Base-by-base conservation (phyloP, 2,113 vertebrate genomes). In the Pygathrix nemaeus region DNA sequence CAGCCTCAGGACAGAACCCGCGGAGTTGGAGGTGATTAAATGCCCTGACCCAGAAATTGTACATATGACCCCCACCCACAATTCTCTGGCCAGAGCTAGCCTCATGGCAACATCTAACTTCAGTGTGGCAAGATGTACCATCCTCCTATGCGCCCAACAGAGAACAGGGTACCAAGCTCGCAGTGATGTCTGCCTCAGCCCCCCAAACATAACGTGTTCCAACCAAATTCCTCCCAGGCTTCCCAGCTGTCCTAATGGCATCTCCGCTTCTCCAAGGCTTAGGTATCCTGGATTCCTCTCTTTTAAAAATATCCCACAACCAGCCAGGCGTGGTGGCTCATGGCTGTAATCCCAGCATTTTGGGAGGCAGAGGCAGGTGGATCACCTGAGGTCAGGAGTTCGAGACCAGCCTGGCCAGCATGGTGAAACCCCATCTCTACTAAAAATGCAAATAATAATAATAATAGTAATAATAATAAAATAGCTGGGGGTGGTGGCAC, bases 111-210 rank as follows among this genome's bases (percentile, higher is more conserved):
- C 17, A 4, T 3, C 32, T 61, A n/a, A 45, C 40, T 50, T 79
- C 21, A n/a, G 1, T 23, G 9, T 27, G 43, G 16, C 10, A 32
- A 32, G 38, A 7, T 0, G 8, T 16, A 0, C 8, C 21, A 2
- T 27, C 17, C 20, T n/a, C 17, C 30, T 21, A 2, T 5, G 2
- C 4, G 12, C 30, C 92, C 48, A 25, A 0, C 9, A 43, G 85
- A 68, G 50, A 43, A 18, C 84, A 78, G 75, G 81, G 2, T 1
- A 6, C 6, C 7, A 43, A 30, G 30, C 27, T 14, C 40, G 35
- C 50, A 25, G 55, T 2, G 14, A 17, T 2, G 11, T 23, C 70
- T 40, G 73, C 75, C 79, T n/a, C 43, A 66, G 72, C 6, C 6
- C 23, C 76, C 48, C 59, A 45, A 27, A 16, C 13, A 38, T 43